Conservation (phyloP, 2,797 vertebrate genomes). For the Holocentrus rufus region DNA sequence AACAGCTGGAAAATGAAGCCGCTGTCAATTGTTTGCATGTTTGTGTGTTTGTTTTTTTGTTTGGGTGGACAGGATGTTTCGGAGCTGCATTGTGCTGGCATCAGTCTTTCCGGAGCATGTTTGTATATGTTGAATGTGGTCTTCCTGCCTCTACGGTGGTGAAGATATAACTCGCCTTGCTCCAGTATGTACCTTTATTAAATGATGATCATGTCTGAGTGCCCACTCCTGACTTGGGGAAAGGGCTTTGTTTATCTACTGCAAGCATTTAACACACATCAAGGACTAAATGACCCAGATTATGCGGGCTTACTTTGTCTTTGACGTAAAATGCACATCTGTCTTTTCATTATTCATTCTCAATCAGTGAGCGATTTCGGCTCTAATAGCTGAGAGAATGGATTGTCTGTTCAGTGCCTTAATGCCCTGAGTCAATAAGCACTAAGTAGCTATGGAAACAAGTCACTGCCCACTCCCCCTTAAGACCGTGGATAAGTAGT, state of each 20-base stretch:
- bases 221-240: neutral
- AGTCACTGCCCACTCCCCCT: constrained; percentile 26
- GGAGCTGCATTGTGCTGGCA: neutral
- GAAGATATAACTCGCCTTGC: neutral
- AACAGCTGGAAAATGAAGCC: neutral
- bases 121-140: neutral
- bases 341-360: constrained; percentile 42
- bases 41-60: neutral
- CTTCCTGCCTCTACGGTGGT: neutral
- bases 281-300: constrained; percentile 18
- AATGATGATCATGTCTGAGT: no score
- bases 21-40: neutral
- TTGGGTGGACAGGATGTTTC: neutral
- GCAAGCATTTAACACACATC: constrained; percentile 4
- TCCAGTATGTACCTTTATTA: no score
- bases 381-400: constrained; percentile 48
- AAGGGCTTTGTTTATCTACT: constrained; percentile 9
- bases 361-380: constrained; percentile 41
- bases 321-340: constrained; percentile 46
- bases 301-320: constrained; percentile 20
- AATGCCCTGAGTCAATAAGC: constrained; percentile 41
- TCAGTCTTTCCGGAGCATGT: neutral
- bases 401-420: constrained; percentile 49
- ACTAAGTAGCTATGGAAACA: constrained; percentile 62
- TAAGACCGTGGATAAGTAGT: constrained; percentile 18